Conservation (phyloP, 1,140 invertebrate genomes). For the Ostrea edulis region DNA sequence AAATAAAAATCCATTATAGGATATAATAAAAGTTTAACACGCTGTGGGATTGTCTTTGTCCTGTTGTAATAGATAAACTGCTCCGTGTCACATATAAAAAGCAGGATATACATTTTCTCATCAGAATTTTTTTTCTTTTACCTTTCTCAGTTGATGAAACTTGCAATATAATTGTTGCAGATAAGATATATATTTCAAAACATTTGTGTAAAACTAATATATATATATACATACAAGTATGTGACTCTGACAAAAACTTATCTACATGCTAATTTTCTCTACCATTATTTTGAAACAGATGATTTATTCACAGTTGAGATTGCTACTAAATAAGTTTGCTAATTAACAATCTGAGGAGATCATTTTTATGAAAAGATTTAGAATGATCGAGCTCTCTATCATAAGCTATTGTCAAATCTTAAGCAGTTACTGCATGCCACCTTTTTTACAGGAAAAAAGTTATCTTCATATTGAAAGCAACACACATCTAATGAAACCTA, state of each 20-base stretch:
- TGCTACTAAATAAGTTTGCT: background rate
- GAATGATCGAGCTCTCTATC: no score
- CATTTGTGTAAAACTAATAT: no score
- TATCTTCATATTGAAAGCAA: background rate
- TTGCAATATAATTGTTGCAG: background rate
- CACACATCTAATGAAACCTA: conserved; percentile 8
- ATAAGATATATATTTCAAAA: background rate
- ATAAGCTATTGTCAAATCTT: background rate
- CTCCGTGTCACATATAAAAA: conserved; percentile 3
- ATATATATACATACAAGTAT: no score
- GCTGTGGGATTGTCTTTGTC: background rate
- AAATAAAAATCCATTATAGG: conserved; percentile 13
- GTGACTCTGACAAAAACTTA: no score
- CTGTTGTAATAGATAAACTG: background rate
- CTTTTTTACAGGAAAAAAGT: background rate
- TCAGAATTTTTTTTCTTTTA: background rate
- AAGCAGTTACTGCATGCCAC: background rate
- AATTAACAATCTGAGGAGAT: background rate
- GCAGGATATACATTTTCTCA: conserved; percentile 22
- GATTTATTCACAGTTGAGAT: background rate
- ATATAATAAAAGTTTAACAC: conserved; percentile 21
- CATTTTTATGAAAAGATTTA: background rate
- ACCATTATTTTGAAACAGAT: no score
- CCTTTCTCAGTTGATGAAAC: background rate
- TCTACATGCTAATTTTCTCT: no score